phyloP scores from a whole-genome alignment of 2,797 vertebrate species.

The Sebastes hopkinsi region DNA sequence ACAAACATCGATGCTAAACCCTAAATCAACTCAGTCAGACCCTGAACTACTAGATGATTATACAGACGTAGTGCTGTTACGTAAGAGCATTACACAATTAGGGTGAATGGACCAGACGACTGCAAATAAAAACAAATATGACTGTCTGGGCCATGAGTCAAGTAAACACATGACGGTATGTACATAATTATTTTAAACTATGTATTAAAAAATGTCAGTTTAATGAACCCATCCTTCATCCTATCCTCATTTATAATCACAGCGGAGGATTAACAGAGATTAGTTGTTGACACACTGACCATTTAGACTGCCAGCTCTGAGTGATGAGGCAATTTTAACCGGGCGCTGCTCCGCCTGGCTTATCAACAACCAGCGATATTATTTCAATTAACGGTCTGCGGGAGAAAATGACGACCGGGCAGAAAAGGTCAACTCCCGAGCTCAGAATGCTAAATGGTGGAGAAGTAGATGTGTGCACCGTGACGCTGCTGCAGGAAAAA shows the following conservation, averaged over 20 bases:
- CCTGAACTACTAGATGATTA: not conserved
- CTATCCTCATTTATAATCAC: not conserved
- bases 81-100: slow-evolving; percentile 12
- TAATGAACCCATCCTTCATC: not conserved
- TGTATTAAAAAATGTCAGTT: not conserved
- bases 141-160: not conserved
- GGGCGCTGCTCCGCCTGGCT: not conserved
- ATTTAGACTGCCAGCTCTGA: not conserved
- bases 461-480: not conserved
- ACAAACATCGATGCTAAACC: not conserved
- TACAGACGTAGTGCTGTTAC: not conserved
- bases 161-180: not conserved
- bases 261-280: slow-evolving; percentile 30
- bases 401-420: not conserved
- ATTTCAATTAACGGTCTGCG: not conserved
- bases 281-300: slow-evolving; percentile 19
- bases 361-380: not conserved
- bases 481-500: not conserved
- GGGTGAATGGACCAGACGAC: not conserved
- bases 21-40: not conserved
- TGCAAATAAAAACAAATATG: not conserved
- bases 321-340: slow-evolving; percentile 6
- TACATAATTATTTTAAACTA: no score
- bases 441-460: not conserved
- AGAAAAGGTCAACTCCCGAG: not conserved